Conservation (phyloP, 2,113 vertebrate genomes). For the Tor tambroides region DNA sequence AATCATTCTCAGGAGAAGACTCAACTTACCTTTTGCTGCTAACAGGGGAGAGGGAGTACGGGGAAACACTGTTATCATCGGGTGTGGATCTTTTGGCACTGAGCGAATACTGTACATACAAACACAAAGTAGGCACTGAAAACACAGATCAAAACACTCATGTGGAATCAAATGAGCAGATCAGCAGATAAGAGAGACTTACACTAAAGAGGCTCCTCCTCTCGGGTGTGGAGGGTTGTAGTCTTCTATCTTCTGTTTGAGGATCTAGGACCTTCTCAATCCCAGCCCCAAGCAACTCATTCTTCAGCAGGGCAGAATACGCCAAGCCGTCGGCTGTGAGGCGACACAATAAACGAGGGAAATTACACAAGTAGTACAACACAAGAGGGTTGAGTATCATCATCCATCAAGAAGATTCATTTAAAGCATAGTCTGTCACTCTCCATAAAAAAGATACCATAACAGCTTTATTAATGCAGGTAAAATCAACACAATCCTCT, state of each 20-base stretch:
- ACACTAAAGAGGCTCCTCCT: slow-evolving; percentile 96
- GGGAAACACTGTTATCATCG: slow-evolving; percentile 94
- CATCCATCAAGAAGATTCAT: too few relatives aligned
- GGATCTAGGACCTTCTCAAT: slow-evolving; percentile 98
- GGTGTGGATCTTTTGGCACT: slow-evolving; percentile 91
- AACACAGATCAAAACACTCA: background rate
- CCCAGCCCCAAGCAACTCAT: slow-evolving; percentile 92
- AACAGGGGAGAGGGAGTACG: slow-evolving; percentile 95
- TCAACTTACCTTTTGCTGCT: slow-evolving; percentile 94
- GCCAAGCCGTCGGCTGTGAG: slow-evolving; percentile 86
- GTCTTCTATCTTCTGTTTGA: slow-evolving; percentile 91
- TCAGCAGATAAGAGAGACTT: slow-evolving; percentile 44
- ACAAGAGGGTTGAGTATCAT: background rate
- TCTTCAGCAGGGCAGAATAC: slow-evolving; percentile 96
- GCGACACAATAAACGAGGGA: slow-evolving; percentile 9
- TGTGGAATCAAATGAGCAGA: background rate
- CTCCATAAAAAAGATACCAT: background rate
- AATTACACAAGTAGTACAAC: too few relatives aligned
- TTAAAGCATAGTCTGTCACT: background rate
- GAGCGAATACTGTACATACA: slow-evolving; percentile 89
- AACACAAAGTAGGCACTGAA: background rate
- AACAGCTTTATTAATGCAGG: too few relatives aligned
- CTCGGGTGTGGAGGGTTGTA: slow-evolving; percentile 92
- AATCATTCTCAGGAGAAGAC: background rate
- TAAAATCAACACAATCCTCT: background rate